Base-by-base conservation (phyloP, 1,140 invertebrate species). In the Bombus balteatus region DNA sequence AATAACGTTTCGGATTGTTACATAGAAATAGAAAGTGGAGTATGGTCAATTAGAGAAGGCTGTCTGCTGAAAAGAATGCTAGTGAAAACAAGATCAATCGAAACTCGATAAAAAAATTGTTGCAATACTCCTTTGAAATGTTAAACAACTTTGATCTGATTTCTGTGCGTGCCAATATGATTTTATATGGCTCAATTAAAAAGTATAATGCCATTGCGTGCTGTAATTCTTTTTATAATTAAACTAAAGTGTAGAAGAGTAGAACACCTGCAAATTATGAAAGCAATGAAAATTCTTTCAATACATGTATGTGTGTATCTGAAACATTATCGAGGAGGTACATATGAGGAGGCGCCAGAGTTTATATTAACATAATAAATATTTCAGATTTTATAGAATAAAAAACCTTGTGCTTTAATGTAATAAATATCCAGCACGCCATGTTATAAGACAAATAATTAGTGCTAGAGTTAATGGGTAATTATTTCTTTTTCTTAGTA, bases 21-120 rank as follows among this genome's bases (percentile, higher is more conserved):
- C 88, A 90, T 87, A 89, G 92, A 92, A 92, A 76, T 90, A 89
- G 89, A 93, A 92, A 93, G 89, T 89, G 85, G 86, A 53, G 80
- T 90, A 92, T 91, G 78, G 80, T 87, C 86, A 87, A 90, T 93
- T 86, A 89, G 72, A 86, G 22, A 85, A 89, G 72, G 83, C 72
- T 82, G 83, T 62, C 84, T n/a, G 53, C 22, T 32, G 18, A 85
- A 72, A 76, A 85, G 66, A 87, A 81, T 85, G 83, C 41, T 15
- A 80, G 57, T 65, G 83, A 80, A 85, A 85, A 80, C 83, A 73
- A 80, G 41, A 80, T 80, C 76, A n/a, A 72, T 68, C 15, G 1
- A 32, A 25, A 25, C 8, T 13, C 47, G 37, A n/a, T 70, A 18
- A 34, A 59, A 80, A 80, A 73, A 84, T 62, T 84, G 18, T 1